Conservation (phyloP, 2,888 invertebrate genomes). For the Magallana nippona region DNA sequence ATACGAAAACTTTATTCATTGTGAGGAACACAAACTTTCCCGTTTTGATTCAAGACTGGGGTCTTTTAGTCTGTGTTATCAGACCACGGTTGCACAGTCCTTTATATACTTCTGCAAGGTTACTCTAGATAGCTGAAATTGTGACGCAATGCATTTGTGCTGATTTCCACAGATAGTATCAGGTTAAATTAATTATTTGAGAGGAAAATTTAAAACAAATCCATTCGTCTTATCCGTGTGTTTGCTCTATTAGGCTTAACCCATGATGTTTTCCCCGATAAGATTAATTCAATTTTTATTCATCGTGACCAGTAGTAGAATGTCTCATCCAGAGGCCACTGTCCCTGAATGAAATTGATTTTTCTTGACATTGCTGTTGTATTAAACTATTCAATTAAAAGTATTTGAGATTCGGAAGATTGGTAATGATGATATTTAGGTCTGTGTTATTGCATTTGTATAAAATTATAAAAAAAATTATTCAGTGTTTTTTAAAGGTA, state of each 20-base stretch:
- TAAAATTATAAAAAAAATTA: too few species aligned
- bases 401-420: too few species aligned
- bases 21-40: conserved; percentile 35
- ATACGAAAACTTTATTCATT: conserved; percentile 35
- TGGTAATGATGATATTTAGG: too few species aligned
- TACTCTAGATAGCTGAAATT: background rate
- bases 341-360: background rate
- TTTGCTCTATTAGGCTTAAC: background rate
- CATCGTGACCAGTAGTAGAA: conserved; percentile 2
- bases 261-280: conserved; percentile 26
- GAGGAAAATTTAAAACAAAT: conserved; percentile 26
- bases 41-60: background rate
- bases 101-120: conserved; percentile 7
- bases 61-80: conserved; percentile 2
- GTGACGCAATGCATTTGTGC: conserved; percentile 30
- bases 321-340: background rate
- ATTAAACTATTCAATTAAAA: too few species aligned
- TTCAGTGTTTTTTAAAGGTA: too few species aligned
- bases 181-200: conserved; percentile 25
- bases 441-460: too few species aligned
- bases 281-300: conserved; percentile 31
- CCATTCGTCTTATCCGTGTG: conserved; percentile 29
- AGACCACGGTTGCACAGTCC: background rate
- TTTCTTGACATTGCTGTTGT: background rate
- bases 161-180: conserved; percentile 10